Evolutionary conservation across 2,113 vertebrate genomes (phyloP).

Genomic region (Protomyctophum bolini): DNA sequence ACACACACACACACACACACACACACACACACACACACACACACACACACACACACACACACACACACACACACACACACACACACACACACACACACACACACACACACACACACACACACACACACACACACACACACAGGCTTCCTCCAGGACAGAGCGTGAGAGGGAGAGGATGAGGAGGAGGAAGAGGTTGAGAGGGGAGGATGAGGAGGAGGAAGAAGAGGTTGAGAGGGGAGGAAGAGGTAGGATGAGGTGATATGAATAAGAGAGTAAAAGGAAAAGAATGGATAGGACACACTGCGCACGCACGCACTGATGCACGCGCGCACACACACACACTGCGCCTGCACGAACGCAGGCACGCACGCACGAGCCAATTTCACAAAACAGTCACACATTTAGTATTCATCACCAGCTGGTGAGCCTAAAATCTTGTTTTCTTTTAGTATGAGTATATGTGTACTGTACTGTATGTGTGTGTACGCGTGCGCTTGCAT

Average conservation of each 20-base stretch:
- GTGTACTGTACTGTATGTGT: not conserved
- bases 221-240: slow-evolving; percentile 24
- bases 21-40: not conserved
- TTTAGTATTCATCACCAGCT: not conserved
- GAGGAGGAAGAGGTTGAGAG: slow-evolving; percentile 36
- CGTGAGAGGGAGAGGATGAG: slow-evolving; percentile 25
- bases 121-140: slow-evolving; percentile 47
- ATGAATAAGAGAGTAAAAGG: slow-evolving; percentile 1
- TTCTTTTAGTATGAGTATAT: not conserved
- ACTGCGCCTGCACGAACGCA: slow-evolving; percentile 13
- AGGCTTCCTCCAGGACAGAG: slow-evolving; percentile 67
- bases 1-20: slow-evolving; percentile 25
- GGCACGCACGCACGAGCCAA: slow-evolving; percentile 59
- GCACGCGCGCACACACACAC: not conserved
- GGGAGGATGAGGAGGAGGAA: slow-evolving; percentile 13
- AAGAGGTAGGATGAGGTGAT: not conserved
- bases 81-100: slow-evolving; percentile 19
- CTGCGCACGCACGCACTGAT: slow-evolving; percentile 16
- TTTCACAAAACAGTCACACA: not conserved
- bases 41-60: not conserved
- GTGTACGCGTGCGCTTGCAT: not conserved
- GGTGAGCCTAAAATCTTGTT: not conserved
- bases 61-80: slow-evolving; percentile 17
- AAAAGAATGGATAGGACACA: not conserved
- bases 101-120: slow-evolving; percentile 14